Base-by-base conservation (phyloP, 2,888 invertebrate species). In the Sialis fuliginosa region DNA sequence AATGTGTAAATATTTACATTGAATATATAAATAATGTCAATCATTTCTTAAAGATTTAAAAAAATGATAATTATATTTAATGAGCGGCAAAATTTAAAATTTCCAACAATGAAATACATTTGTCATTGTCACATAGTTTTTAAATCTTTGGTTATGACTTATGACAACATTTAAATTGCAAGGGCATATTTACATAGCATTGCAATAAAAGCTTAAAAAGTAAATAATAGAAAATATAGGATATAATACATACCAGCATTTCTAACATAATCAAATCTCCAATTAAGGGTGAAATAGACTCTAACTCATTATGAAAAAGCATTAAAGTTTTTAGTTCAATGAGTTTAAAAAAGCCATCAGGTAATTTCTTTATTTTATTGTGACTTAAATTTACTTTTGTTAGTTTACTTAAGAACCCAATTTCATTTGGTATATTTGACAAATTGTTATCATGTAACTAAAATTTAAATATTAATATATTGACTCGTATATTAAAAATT, bases 391-490 rank as follows among this genome's bases (percentile, higher is more conserved):
- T 81, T 37, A 86, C 58, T 57, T 74, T 79, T 51, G 74, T 69
- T 51, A 86, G 64, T 59, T 75, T 77, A 49, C 68, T 74, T 55
- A 92, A 67, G 50, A 71, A 70, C 40, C 82, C 81, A 56, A 92
- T 72, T 64, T 84, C 79, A 34, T 72, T 60, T 6, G 92, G 90
- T 51, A 92, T 62, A 44, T 65, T 66, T 52, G 71, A 70, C 57
- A 93, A 63, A 42, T 77, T 76, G 69, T 93, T 92, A 63, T 89
- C 85, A 65, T 90, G 87, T 44, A 90, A 69, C 89, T 91, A 55
- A 52, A 60, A 60, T 53, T 48, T 49, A 48, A 47, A 34, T 39
- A 48, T 32, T 43, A 39, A 2, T 22, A 34, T 44, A 44, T 39
- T 3, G 8, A 9, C 22, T 10, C 6, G 12, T 12, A 39, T 33